A percentile compares a stretch with the other conserved stretches of the same genome.
These are phyloP conservation scores for Tetraneura akinire DNA, from an alignment of 1,140 invertebrate genomes.

Conservation along the genomic window DNA sequence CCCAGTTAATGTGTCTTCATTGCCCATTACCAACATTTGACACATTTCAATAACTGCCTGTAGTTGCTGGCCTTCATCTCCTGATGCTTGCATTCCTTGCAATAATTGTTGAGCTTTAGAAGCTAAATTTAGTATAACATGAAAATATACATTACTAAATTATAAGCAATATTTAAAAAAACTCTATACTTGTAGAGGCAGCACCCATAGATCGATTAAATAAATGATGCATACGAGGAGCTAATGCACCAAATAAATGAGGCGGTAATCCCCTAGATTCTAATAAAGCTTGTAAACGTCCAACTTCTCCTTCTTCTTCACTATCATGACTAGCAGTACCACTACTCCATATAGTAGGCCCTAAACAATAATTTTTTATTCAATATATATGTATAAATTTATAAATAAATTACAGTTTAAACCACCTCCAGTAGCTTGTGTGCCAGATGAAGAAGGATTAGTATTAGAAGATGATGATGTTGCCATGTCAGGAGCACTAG, in stretches of 20 bases:
- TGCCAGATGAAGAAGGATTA: constrained; percentile 43
- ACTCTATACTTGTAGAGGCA: constrained; percentile 41
- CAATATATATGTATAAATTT: background rate
- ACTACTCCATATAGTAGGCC: constrained; percentile 22
- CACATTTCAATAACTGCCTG: constrained; percentile 99
- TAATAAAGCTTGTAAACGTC: constrained; percentile 82
- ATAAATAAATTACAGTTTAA: constrained; percentile 20
- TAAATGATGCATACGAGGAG: constrained; percentile 95
- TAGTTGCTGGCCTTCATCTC: constrained; percentile 95
- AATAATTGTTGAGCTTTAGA: constrained; percentile 93
- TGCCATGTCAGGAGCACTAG: constrained; percentile 30
- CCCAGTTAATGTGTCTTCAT: constrained; percentile 96
- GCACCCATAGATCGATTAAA: constrained; percentile 90
- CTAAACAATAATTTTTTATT: background rate
- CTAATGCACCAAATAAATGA: constrained; percentile 91
- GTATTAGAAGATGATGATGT: constrained; percentile 17
- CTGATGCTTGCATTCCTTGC: constrained; percentile 87
- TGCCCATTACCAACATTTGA: constrained; percentile 98
- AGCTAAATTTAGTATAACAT: constrained; percentile 62
- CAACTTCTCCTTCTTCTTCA: constrained; percentile 84
- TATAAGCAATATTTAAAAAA: constrained; percentile 8
- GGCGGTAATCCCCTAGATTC: constrained; percentile 93
- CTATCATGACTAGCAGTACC: constrained; percentile 57
- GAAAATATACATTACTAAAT: background rate
- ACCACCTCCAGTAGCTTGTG: constrained; percentile 23